phyloP scores from a whole-genome alignment of 1,140 invertebrate species.

The Brachionus plicatilis region DNA sequence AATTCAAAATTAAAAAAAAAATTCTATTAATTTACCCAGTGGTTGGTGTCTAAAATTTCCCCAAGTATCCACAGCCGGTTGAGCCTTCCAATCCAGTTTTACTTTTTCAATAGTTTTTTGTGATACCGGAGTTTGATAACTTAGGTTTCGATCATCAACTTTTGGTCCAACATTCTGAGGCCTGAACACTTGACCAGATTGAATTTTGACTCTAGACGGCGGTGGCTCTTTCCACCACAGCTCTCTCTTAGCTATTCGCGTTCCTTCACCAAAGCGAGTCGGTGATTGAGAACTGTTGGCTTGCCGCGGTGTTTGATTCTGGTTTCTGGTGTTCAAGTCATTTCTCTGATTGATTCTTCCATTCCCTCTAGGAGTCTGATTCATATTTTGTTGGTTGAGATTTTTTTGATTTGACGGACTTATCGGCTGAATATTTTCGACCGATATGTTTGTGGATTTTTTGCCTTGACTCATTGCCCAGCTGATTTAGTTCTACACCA shows the following conservation, averaged over 20 bases:
- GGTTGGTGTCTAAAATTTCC: slow-evolving; percentile 26
- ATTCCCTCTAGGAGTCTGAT: not conserved
- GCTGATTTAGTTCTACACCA: not conserved
- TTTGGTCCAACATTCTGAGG: slow-evolving; percentile 10
- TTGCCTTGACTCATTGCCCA: not conserved
- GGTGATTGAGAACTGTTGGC: not conserved
- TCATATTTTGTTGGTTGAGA: not conserved
- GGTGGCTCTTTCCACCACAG: slow-evolving; percentile 36
- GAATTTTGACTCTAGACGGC: slow-evolving; percentile 6
- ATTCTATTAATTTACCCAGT: not conserved
- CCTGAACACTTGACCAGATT: not conserved
- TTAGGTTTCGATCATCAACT: slow-evolving; percentile 5
- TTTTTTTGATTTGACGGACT: not conserved
- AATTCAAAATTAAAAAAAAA: too few species aligned
- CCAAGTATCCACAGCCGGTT: slow-evolving; percentile 33
- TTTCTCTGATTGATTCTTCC: not conserved
- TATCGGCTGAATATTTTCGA: not conserved
- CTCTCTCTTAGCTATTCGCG: slow-evolving; percentile 14
- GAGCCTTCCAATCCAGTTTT: slow-evolving; percentile 22
- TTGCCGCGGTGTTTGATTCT: not conserved
- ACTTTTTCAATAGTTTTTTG: not conserved
- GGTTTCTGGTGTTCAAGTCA: not conserved
- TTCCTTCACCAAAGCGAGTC: slow-evolving; percentile 6
- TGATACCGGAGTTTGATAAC: not conserved
- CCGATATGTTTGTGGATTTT: slow-evolving; percentile 16